Percentiles rank a stretch among this genome's conserved stretches.
These are phyloP conservation scores for Elaphurus davidianus DNA, from an alignment of 2,113 vertebrate species.

Conservation along the genomic window DNA sequence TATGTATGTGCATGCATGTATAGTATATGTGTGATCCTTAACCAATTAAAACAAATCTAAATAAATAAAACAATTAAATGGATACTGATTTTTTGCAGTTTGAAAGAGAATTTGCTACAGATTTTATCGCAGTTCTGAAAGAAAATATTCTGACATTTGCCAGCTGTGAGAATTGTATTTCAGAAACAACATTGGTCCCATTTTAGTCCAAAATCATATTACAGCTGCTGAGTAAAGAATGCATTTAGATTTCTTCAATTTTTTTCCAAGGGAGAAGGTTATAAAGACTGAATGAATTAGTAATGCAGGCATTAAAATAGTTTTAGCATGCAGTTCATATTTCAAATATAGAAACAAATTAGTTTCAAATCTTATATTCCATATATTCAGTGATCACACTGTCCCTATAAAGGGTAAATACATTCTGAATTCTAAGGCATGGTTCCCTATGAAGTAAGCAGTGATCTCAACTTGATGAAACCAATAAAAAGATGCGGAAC, in stretches of 20 bases:
- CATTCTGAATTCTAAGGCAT: not conserved
- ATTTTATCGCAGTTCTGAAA: not conserved
- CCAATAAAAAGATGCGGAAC: not conserved
- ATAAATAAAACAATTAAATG: conserved; percentile 19
- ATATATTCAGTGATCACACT: not conserved
- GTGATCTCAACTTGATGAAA: not conserved
- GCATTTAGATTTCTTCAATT: conserved; percentile 39
- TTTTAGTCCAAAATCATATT: conserved; percentile 32
- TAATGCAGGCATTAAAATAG: not conserved
- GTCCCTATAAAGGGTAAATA: not conserved
- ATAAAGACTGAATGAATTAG: conserved; percentile 49
- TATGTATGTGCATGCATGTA: not conserved
- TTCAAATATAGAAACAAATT: conserved; percentile 47
- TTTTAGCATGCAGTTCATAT: not conserved
- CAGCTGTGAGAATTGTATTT: conserved; percentile 65
- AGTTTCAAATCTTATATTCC: not conserved
- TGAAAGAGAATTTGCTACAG: conserved; percentile 15
- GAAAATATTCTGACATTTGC: conserved; percentile 40
- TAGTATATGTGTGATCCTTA: not conserved
- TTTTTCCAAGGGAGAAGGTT: conserved; percentile 3
- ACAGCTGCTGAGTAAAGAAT: conserved; percentile 53
- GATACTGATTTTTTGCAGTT: conserved; percentile 15
- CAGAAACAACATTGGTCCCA: conserved; percentile 16
- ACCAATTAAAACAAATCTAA: not conserved
- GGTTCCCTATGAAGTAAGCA: not conserved